Evolutionary conservation across 2,888 invertebrate genomes (phyloP), one percentile per base, ranked within the genome.

Genomic region (Scaptomyza parva): DNA sequence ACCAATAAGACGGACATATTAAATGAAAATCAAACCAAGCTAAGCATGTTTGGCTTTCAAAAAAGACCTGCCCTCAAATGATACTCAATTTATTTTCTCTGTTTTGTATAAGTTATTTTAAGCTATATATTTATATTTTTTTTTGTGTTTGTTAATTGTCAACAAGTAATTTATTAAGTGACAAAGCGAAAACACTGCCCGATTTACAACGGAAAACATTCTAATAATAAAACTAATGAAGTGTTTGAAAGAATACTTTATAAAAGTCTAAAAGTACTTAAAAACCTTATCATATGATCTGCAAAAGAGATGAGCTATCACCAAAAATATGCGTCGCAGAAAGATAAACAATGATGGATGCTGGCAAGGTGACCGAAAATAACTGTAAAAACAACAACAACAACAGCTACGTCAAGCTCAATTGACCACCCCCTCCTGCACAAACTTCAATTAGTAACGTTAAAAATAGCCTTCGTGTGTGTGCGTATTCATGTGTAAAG

Each of bases 31-130:
- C 95, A 94, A 52, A 93, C 94, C 28, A 92, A 94, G 76, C 88
- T 95, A n/a, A 94, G 93, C 89, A 94, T 92, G 92, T 95, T 94
- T 89, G 95, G 94, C 20, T 95, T 95, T 84, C 93, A 94, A 82
- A 94, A 93, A 86, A 93, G 93, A 93, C 94, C 90, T 88, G 91
- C 90, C 9, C 77, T 88, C 24, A 86, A 89, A 50, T 87, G 75
- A 69, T 18, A 6, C 11, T 41, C 11, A 8, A 1, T 22, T 11
- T 7, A 14, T 0, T 35, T 24, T 24, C 0, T 20, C 11, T 11
- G 20, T 26, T 6, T 59, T 12, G 8, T 8, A 17, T 11, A 12
- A n/a, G 28, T 41, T 7, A 40, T 40, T 20, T 40, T 22, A 22
- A 18, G 20, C 8, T 39, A 18, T 39, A 6, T 6, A 3, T 28